Base-by-base conservation (phyloP, 2,797 vertebrate species). In the Manis crassicaudata region DNA sequence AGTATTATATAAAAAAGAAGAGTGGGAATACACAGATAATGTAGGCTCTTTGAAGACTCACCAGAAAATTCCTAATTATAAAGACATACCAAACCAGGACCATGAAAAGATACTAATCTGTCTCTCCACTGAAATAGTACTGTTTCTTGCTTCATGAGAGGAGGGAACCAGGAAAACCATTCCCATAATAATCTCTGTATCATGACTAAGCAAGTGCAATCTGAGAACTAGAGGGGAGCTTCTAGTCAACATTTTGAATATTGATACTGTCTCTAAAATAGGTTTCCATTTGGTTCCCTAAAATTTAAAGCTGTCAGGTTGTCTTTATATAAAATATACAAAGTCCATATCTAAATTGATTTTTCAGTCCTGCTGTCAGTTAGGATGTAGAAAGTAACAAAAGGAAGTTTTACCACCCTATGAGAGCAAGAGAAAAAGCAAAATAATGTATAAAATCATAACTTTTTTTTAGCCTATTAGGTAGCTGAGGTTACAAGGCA, bases 291-390 rank as follows among this genome's bases (percentile, higher is more conserved):
- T 86, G 63, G 50, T 77, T 94, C 56, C 54, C 7, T 40, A 12
- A 88, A 77, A 40, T 72, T 93, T 93, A 73, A 70, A 87, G 70
- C 29, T 83, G n/a, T 67, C 72, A 95, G 29, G 50, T 16, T 91
- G 50, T 81, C 25, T 88, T 92, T 10, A 88, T 70, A 18, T 16
- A 29, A 80, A 92, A 94, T 88, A 67, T 72, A 85, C 62, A 92
- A 97, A 95, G 37, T 40, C 73, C 56, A 62, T 40, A 92, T 58
- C 56, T 90, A 95, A 86, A 92, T 20, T 68, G 46, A 37, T 50
- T 80, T 46, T 58, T 1, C 52, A 88, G 20, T 60, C 50, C 43
- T 86, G 58, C 23, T 94, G 87, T 84, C 23, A 32, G 21, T 72
- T 58, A 46, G 9, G 18, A 93, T 29, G 3, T 1, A 72, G 62